Evolutionary conservation across 2,113 vertebrate species (phyloP), one percentile per base, ranked within the genome.

Genomic region (Gallinago paraguaiae): DNA sequence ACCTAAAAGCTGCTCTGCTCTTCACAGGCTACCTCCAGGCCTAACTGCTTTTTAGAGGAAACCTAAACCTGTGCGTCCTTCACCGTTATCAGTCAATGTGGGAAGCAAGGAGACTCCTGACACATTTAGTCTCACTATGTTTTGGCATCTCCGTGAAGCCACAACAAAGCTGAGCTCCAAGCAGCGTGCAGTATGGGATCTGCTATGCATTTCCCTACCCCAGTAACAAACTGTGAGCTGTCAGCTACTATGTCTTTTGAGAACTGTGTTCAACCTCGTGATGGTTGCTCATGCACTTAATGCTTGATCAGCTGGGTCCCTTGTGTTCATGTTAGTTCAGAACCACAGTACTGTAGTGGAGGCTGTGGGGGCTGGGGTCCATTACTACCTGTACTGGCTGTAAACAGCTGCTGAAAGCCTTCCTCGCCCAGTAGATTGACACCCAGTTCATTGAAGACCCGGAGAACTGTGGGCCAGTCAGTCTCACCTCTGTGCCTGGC

Each of bases 11-110:
- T 75, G 17, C 41, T 65, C 23, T 45, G 10, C 7, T 51, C 4
- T 79, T 57, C 11, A 5, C 2, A 48, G 39, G 5, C 37, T 37
- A 30, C 9, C 41, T 75, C 4, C 8, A 79, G 30, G 15, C 10
- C 48, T 39, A 60, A 33, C 5, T 54, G 7, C 18, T 33, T 82
- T 50, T 54, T 20, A 53, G 20, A 7, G 19, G 56, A 37, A 79
- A 67, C 11, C 10, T 76, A 20, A 39, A 63, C 6, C n/a, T 54
- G 3, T 41, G 7, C 45, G 2, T 60, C 20, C 24, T 74, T 56
- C 4, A 2, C 10, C 43, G 10, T 33, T 59, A 3, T 13, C 23
- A 27, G 6, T 46, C 25, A 43, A 2, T 1, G 4, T 33, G 12
- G 28, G 16, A 7, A 69, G 20, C 43, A 64, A 74, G n/a, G n/a